These are phyloP conservation scores for Tetragnatha montana DNA, from an alignment of 2,888 invertebrate genomes.

Conservation along the genomic window DNA sequence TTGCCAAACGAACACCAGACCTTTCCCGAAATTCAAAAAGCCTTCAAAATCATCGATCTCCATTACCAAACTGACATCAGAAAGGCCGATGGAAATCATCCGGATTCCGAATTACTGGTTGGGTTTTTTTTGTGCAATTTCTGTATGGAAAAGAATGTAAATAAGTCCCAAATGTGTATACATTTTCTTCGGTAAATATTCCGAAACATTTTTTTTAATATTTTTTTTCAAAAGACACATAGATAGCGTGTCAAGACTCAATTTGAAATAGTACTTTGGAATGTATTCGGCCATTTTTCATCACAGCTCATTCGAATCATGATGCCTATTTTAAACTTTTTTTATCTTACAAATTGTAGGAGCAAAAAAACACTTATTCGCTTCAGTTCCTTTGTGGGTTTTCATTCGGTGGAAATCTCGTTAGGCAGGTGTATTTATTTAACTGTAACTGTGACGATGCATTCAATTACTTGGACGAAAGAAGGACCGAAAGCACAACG, in stretches of 20 bases:
- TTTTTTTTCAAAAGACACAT: background rate
- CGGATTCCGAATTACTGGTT: background rate
- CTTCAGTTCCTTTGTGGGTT: background rate
- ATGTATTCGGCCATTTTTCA: background rate
- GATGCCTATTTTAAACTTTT: background rate
- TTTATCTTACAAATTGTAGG: background rate
- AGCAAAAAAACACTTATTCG: background rate
- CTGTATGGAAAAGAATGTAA: background rate
- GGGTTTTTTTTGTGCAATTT: background rate
- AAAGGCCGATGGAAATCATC: background rate
- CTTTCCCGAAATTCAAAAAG: background rate
- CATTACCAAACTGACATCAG: background rate
- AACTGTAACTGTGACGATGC: background rate
- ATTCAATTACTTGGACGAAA: background rate
- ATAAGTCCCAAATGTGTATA: background rate
- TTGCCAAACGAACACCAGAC: background rate
- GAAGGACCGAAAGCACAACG: background rate
- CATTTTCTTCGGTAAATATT: background rate
- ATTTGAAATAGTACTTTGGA: background rate
- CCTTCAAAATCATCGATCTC: background rate
- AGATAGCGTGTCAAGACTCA: background rate
- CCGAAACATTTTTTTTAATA: background rate
- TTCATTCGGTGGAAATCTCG: background rate
- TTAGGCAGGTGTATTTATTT: background rate
- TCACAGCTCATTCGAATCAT: background rate